phyloP scores from a whole-genome alignment of 2,888 invertebrate species.

The Limnephilus auricula region DNA sequence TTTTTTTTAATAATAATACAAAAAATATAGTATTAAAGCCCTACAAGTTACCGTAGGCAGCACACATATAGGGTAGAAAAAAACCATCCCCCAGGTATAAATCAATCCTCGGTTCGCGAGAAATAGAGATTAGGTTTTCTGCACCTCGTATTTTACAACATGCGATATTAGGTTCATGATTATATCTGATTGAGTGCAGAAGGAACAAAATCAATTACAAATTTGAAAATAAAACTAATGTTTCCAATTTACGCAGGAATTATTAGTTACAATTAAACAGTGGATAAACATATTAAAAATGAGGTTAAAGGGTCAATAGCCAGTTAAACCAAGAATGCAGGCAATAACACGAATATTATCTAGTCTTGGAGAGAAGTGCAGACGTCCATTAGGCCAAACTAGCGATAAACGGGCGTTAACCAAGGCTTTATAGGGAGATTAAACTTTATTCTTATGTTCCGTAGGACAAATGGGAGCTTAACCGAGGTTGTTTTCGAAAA shows the following conservation, averaged over 20 bases:
- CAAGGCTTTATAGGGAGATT: slow-evolving; percentile 9
- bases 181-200: background rate
- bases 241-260: background rate
- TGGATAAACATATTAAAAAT: background rate
- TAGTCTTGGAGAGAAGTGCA: background rate
- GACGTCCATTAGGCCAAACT: slow-evolving; percentile 1
- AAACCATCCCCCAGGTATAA: no score
- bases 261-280: no score
- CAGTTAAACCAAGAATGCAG: background rate
- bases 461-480: slow-evolving; percentile 3
- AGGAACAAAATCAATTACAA: background rate
- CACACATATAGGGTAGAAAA: no score
- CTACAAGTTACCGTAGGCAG: no score
- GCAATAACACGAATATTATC: slow-evolving; percentile 5
- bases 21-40: no score
- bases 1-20: no score
- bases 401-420: slow-evolving; percentile 27
- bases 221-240: background rate
- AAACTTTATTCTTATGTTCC: slow-evolving; percentile 26
- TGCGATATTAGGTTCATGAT: no score
- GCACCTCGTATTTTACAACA: no score
- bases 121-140: no score
- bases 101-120: no score
- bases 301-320: background rate
- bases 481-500: slow-evolving; percentile 13